These are phyloP conservation scores for Cottus gobio DNA, from an alignment of 2,113 vertebrate species.

Conservation along the genomic window DNA sequence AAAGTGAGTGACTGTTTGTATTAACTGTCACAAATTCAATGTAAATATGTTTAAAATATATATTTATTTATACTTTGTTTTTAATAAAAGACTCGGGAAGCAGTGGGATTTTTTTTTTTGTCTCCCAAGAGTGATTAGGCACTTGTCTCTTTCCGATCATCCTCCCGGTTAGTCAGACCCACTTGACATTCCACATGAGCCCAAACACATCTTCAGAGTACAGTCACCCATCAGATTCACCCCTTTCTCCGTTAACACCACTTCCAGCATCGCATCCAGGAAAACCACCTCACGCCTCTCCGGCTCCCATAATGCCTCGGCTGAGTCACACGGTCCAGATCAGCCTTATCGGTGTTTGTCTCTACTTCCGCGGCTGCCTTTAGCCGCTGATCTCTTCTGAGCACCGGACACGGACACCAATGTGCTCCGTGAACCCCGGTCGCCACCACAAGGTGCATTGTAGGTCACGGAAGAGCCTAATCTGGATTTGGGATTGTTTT, in stretches of 20 bases:
- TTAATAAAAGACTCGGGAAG: slow-evolving; percentile 56
- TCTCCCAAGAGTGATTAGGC: neutral
- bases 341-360: slow-evolving; percentile 42
- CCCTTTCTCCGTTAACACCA: neutral
- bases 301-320: neutral
- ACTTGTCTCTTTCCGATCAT: slow-evolving; percentile 1
- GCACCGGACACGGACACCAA: neutral
- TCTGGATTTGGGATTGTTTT: slow-evolving; percentile 11
- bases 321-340: slow-evolving; percentile 29
- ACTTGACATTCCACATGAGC: slow-evolving; percentile 6
- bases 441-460: neutral
- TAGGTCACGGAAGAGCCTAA: slow-evolving; percentile 20
- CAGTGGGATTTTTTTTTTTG: neutral
- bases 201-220: slow-evolving; percentile 44
- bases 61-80: slow-evolving; percentile 61
- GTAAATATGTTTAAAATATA: slow-evolving; percentile 55
- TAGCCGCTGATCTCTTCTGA: slow-evolving; percentile 18
- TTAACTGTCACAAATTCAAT: slow-evolving; percentile 1
- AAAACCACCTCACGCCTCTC: slow-evolving; percentile 41
- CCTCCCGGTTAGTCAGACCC: neutral
- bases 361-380: slow-evolving; percentile 7
- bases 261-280: slow-evolving; percentile 12
- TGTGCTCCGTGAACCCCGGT: neutral
- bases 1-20: neutral
- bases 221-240: slow-evolving; percentile 32